Percentiles rank a stretch among this genome's conserved stretches.
Evolutionary conservation across 2,797 vertebrate genomes (phyloP).

Genomic region (Poecile montanus): DNA sequence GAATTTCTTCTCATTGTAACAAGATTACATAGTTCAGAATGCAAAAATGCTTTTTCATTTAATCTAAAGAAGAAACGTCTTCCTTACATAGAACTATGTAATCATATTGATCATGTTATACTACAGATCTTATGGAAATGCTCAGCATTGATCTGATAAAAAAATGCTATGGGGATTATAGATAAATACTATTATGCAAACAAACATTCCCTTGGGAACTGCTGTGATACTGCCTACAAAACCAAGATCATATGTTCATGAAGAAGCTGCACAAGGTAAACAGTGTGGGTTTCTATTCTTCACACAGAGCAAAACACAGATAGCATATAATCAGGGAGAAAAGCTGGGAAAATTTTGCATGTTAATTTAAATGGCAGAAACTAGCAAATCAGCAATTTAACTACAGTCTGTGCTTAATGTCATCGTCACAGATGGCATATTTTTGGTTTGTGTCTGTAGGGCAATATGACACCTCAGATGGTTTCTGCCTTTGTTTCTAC

Average conservation of each 20-base stretch:
- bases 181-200: conserved; percentile 30
- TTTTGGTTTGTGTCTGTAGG: background rate
- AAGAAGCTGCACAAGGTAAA: conserved; percentile 7
- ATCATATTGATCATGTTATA: background rate
- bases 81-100: background rate
- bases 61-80: background rate
- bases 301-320: background rate
- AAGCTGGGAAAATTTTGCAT: background rate
- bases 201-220: conserved; percentile 48
- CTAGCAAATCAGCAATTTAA: background rate
- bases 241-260: background rate
- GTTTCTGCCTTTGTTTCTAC: background rate
- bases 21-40: background rate
- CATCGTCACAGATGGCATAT: background rate
- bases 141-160: conserved; percentile 34
- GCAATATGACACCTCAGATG: background rate
- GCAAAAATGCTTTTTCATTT: conserved; percentile 18
- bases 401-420: background rate
- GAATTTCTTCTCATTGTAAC: background rate
- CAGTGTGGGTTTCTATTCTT: background rate
- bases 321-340: background rate
- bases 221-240: conserved; percentile 9
- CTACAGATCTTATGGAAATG: conserved; percentile 10
- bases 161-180: background rate
- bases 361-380: conserved; percentile 16